Evolutionary conservation across 2,113 vertebrate genomes (phyloP), one percentile per base, ranked within the genome.

Genomic region (Tretioscincus oriximinensis): DNA sequence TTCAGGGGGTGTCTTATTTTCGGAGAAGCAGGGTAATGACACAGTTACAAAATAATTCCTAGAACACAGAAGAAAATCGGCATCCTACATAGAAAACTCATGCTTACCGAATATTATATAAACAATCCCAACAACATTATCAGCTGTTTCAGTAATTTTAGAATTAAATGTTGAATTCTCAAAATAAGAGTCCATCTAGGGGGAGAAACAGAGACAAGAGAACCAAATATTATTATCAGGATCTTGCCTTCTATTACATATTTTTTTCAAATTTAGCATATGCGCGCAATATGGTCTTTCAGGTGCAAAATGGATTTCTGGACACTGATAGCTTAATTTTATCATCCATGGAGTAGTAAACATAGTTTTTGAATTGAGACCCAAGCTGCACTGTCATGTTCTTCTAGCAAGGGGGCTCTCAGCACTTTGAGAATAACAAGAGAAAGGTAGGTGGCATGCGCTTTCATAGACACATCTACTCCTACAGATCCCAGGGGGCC

Each of bases 51-150:
- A 70, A 63, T 2, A n/a, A n/a, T 26, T 29, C 74, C 24, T 51
- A 11, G 49, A 81, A 67, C 22, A 28, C 14, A 49, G 60, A 81
- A 67, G 73, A 64, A 14, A 54, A 81, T 41, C 61, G 75, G 61
- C 0, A 0, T 1, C 1, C 41, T 82, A 61, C 12, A 12, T 2
- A 82, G 10, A 76, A 58, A 26, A 72, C 58, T 24, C 26, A 26
- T 6, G 90, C 94, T 95, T 89, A 95, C 94, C 95, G 83, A 96
- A 95, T 51, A 96, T 24, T 14, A 84, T 85, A 83, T 96, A 96
- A 65, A 94, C 89, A 47, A 95, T 86, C 35, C 92, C 93, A 86
- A 96, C 90, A 1, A 86, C 81, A 74, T 93, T 88, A 78, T 96
- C 95, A 86, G 93, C 61, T 41, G 87, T 82, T 76, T 90, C 88